phyloP scores from a whole-genome alignment of 2,113 vertebrate genomes.

The Mustela lutreola region DNA sequence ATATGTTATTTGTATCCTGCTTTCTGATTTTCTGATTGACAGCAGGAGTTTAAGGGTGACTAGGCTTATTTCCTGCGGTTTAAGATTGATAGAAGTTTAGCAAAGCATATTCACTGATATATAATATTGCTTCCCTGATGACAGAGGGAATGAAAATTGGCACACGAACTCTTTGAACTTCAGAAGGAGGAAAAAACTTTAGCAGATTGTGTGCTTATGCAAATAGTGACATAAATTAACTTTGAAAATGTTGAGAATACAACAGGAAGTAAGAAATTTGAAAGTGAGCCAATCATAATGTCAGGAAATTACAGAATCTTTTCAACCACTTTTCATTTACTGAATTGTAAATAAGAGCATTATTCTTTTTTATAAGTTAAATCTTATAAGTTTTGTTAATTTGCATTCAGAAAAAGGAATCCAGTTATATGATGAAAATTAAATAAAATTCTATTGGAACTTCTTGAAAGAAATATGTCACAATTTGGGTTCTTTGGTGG shows the following conservation, averaged over 20 bases:
- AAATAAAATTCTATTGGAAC: neutral
- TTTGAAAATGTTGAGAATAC: conserved; percentile 55
- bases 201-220: conserved; percentile 47
- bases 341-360: conserved; percentile 50
- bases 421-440: neutral
- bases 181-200: conserved; percentile 24
- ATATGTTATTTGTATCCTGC: conserved; percentile 51
- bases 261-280: conserved; percentile 60
- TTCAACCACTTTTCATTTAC: conserved; percentile 52
- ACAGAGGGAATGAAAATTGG: conserved; percentile 75
- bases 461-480: conserved; percentile 24
- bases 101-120: conserved; percentile 72
- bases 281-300: conserved; percentile 62
- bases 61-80: conserved; percentile 74
- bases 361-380: conserved; percentile 23
- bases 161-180: conserved; percentile 51
- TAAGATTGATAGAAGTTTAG: conserved; percentile 64
- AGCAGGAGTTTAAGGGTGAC: conserved; percentile 75
- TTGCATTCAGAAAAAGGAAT: conserved; percentile 31
- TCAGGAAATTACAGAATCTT: conserved; percentile 47
- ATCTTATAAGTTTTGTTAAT: neutral
- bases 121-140: conserved; percentile 66
- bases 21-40: conserved; percentile 82
- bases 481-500: neutral
- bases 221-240: neutral